These are phyloP conservation scores for Gerris lacustris DNA, from an alignment of 2,888 invertebrate species.

Conservation along the genomic window DNA sequence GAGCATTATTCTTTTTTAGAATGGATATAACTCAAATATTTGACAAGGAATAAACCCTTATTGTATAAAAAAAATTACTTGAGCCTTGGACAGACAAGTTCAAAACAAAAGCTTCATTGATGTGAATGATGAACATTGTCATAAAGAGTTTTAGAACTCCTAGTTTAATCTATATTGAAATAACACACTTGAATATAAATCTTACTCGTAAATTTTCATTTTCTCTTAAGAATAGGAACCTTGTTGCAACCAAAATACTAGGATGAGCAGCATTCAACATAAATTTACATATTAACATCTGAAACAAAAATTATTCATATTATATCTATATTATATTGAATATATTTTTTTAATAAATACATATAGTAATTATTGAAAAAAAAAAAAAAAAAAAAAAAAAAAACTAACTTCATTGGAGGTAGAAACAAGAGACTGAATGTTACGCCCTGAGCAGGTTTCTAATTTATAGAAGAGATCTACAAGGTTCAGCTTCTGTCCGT, in stretches of 20 bases:
- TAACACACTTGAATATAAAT: too few species aligned
- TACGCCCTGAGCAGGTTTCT: not conserved
- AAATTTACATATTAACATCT: not conserved
- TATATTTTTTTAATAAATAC: too few species aligned
- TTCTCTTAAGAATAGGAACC: not conserved
- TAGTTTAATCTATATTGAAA: too few species aligned
- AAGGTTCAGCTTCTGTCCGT: not conserved
- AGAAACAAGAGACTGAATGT: not conserved
- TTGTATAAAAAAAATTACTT: too few species aligned
- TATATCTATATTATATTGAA: not conserved
- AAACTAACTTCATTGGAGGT: not conserved
- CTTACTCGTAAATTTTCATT: not conserved
- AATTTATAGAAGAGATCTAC: not conserved
- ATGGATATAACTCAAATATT: too few species aligned
- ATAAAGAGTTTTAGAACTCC: too few species aligned
- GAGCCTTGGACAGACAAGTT: too few species aligned
- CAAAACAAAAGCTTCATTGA: too few species aligned
- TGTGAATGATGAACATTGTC: too few species aligned
- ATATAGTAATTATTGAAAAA: too few species aligned
- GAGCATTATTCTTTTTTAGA: too few species aligned
- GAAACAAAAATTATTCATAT: not conserved
- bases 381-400: not conserved
- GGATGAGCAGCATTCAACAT: constrained; percentile 6
- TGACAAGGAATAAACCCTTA: too few species aligned
- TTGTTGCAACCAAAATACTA: not conserved